Base-by-base conservation (phyloP, 1,140 invertebrate genomes). In the Grapholita molesta region DNA sequence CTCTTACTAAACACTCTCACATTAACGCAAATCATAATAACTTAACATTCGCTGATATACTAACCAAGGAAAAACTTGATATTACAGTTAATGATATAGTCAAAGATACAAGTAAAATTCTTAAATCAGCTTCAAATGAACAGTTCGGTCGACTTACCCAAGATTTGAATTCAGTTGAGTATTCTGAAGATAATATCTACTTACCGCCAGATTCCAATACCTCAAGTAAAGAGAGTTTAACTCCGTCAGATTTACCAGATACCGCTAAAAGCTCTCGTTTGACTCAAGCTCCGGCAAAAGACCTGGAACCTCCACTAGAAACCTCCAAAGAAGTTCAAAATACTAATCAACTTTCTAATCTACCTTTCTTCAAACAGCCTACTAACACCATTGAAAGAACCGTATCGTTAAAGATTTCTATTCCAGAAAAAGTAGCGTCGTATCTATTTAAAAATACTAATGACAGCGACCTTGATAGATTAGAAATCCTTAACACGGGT, bases 361-460 rank as follows among this genome's bases (percentile, higher is more conserved):
- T 91, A 69, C 86, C 88, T 18, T 91, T 78, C 70, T 80, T 78
- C 33, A 85, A 84, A 75, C 81, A 89, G 79, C 70, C 83, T 32
- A 38, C 69, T 28, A 77, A 87, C 57, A 89, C 84, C 15, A 89
- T 90, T 25, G 87, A 91, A 75, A 82, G 87, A 77, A 90, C 85
- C 11, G 87, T 91, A 53, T 88, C 87, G 25, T 76, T 91, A 68
- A 90, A 90, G 85, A 89, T 91, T 55, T 86, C 87, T 7, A 82
- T 91, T 55, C 89, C 89, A 1, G 86, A 91, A 82, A 86, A 82
- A 72, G 74, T 89, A 28, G 89, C 89, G 18, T 72, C 83, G 24
- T 88, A 80, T 57, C 67, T 91, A 38, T 91, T 90, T 66, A 85
- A 80, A 72, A 84, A 76, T 64, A 48, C 66, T 23, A 84, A 73